Conservation (phyloP, 2,113 vertebrate species). For the Acanthisitta chloris region DNA sequence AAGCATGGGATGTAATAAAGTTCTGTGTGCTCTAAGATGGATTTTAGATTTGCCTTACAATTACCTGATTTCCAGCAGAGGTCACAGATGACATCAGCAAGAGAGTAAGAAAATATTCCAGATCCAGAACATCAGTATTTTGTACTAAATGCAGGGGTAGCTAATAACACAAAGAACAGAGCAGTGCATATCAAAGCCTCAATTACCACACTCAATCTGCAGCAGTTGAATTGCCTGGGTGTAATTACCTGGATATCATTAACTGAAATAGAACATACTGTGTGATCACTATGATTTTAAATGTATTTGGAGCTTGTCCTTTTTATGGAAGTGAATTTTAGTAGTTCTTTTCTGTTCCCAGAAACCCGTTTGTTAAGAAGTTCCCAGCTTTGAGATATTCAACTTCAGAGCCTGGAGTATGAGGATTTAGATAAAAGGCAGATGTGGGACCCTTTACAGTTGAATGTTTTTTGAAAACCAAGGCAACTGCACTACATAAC, state of each 20-base stretch:
- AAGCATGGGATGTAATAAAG: not conserved
- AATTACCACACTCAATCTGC: not conserved
- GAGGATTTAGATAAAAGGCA: conserved; percentile 7
- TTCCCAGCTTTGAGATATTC: not conserved
- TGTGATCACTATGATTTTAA: not conserved
- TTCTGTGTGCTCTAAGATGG: not conserved
- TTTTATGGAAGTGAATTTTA: not conserved
- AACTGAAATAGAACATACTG: not conserved
- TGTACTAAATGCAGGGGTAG: not conserved
- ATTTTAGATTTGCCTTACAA: not conserved
- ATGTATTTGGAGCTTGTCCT: not conserved
- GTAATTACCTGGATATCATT: not conserved
- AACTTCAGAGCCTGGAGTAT: not conserved
- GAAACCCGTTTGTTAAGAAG: not conserved
- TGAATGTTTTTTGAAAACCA: not conserved
- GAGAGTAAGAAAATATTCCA: not conserved
- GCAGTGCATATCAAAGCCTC: not conserved
- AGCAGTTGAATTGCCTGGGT: not conserved
- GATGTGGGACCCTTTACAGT: not conserved
- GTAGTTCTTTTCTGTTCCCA: not conserved
- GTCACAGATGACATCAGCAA: not conserved
- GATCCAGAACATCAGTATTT: not conserved
- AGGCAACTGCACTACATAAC: not conserved
- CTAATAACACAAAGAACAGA: not conserved
- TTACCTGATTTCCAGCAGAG: not conserved